Evolutionary conservation across 2,888 invertebrate genomes (phyloP), one percentile per base, ranked within the genome.

Genomic region (Orchesella flavescens): DNA sequence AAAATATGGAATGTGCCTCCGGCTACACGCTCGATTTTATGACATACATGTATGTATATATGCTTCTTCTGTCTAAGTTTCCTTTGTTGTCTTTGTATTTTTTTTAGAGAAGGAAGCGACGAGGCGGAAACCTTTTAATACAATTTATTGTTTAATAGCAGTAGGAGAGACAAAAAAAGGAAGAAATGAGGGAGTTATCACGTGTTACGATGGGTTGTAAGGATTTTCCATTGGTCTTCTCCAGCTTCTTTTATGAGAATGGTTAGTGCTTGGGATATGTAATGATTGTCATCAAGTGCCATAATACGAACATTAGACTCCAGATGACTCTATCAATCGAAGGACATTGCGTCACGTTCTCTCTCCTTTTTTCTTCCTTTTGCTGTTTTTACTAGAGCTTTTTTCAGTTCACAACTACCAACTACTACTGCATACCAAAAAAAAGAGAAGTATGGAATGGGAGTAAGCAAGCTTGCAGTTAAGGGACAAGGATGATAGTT

Each of bases 241-340:
- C 55, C 12, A 12, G 21, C 43, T 15, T n/a, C 81, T 68, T 86
- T 86, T 85, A 86, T 80, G 84, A 77, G 79, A 84, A 86, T 84
- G 85, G 84, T 86, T 85, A 85, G 79, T 78, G 83, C 79, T 23
- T 77, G 76, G 84, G 78, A 84, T 81, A 85, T 86, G 76, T 76
- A 87, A 87, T 87, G 87, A 87, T 87, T 87, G 86, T 87, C 87
- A 87, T 87, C 87, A 87, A 87, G 83, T 71, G 74, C 87, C 78
- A 85, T 86, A 86, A 86, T 86, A 79, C 79, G 83, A 75, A 65
- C 86, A 84, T 86, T 86, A 85, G 79, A 83, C 86, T 86, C 82
- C 82, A 84, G 85, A 86, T 86, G 87, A 87, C 85, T 87, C 87
- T 87, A 86, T 87, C 86, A 87, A 87, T 87, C 87, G 87, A 86